Conservation (phyloP, 2,888 invertebrate species). For the Catocala fraxini region DNA sequence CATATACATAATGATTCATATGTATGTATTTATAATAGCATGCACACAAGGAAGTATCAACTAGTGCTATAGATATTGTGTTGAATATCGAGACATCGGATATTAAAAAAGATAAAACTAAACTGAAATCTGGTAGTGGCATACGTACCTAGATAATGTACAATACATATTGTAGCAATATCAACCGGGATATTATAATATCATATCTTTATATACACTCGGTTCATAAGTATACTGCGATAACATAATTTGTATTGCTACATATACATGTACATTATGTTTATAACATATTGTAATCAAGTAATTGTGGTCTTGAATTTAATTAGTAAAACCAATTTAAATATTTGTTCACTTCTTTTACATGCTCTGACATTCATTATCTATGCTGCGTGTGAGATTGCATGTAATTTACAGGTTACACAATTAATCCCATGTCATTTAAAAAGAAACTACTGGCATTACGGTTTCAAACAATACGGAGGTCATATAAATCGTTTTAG, state of each 20-base stretch:
- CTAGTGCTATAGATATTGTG: conserved; percentile 2
- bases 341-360: conserved; percentile 9
- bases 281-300: conserved; percentile 12
- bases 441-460: conserved; percentile 14
- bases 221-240: conserved; percentile 39
- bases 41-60: conserved; percentile 30
- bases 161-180: conserved; percentile 30
- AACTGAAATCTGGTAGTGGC: too few relatives aligned
- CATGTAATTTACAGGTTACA: conserved; percentile 11
- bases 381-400: conserved; percentile 13
- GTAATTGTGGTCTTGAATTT: conserved; percentile 9
- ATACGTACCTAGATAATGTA: conserved; percentile 4
- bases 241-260: conserved; percentile 31
- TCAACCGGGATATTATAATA: conserved; percentile 33
- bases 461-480: conserved; percentile 36
- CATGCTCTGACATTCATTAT: conserved; percentile 4
- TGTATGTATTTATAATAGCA: conserved; percentile 23
- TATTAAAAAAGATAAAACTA: too few relatives aligned
- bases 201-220: conserved; percentile 39
- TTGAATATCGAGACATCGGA: neutral
- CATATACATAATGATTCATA: conserved; percentile 12
- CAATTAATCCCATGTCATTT: conserved; percentile 18
- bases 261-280: conserved; percentile 16
- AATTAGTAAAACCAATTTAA: conserved; percentile 14
- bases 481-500: conserved; percentile 39